A percentile compares a stretch with the other conserved stretches of the same genome.
Conservation (phyloP, 1,140 invertebrate species). For the Drosophila mayri region DNA sequence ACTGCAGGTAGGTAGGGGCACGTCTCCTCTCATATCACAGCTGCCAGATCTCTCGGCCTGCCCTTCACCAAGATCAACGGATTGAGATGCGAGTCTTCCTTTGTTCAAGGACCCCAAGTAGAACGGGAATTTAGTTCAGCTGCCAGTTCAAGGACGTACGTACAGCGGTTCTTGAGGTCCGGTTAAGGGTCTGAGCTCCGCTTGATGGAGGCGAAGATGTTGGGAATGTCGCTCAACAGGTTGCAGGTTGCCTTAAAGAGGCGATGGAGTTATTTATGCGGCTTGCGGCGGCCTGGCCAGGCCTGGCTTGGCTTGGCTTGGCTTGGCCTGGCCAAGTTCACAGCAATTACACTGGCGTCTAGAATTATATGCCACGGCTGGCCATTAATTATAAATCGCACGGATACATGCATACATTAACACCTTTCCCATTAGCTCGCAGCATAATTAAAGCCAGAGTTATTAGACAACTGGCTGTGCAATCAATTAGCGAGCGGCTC, state of each 20-base stretch:
- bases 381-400: constrained; percentile 64
- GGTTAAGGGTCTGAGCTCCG: constrained; percentile 42
- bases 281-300: constrained; percentile 10
- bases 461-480: constrained; percentile 79
- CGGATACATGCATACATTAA: constrained; percentile 62
- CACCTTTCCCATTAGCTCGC: constrained; percentile 75
- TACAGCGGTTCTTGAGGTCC: constrained; percentile 76
- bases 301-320: not conserved
- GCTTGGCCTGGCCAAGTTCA: constrained; percentile 59
- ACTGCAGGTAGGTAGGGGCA: constrained; percentile 53
- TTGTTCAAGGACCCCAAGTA: constrained; percentile 63
- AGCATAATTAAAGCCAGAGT: constrained; percentile 76
- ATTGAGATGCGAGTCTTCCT: constrained; percentile 16
- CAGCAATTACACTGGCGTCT: constrained; percentile 75
- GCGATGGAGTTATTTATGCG: constrained; percentile 36
- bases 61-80: constrained; percentile 64
- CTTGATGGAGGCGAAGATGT: constrained; percentile 18
- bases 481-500: constrained; percentile 70
- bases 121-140: constrained; percentile 79
- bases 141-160: constrained; percentile 76
- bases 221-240: constrained; percentile 64
- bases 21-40: constrained; percentile 56
- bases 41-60: constrained; percentile 56
- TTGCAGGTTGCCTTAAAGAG: constrained; percentile 28
- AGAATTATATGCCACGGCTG: constrained; percentile 54